Evolutionary conservation across 2,888 invertebrate species (phyloP).

Genomic region (Melipona beecheii): DNA sequence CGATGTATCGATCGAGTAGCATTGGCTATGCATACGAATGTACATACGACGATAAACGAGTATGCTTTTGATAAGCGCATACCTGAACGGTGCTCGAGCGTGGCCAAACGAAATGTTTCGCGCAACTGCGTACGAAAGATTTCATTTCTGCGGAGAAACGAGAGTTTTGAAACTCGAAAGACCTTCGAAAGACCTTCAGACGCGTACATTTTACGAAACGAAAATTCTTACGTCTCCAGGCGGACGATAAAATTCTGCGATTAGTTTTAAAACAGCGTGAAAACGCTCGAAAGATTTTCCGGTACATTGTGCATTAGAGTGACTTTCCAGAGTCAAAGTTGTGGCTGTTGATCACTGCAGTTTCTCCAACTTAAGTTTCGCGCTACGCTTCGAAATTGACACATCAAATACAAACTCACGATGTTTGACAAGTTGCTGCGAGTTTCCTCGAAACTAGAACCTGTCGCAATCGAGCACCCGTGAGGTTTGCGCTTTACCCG

Average conservation of each 20-base stretch:
- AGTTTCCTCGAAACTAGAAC: slow-evolving; percentile 9
- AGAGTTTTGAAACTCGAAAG: background rate
- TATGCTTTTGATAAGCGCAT: slow-evolving; percentile 28
- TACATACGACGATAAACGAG: slow-evolving; percentile 22
- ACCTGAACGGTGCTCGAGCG: slow-evolving; percentile 21
- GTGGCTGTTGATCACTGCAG: background rate
- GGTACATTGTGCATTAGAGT: background rate
- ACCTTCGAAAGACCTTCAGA: background rate
- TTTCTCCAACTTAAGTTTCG: slow-evolving; percentile 21
- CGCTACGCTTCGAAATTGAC: slow-evolving; percentile 19
- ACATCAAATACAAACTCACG: slow-evolving; percentile 36
- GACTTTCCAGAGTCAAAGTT: slow-evolving; percentile 2
- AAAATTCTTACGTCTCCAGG: slow-evolving; percentile 4
- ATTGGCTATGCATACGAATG: slow-evolving; percentile 37
- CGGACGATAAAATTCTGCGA: background rate
- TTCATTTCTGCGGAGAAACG: slow-evolving; percentile 5
- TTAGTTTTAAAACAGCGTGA: background rate
- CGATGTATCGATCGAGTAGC: slow-evolving; percentile 35
- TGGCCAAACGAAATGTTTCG: slow-evolving; percentile 26
- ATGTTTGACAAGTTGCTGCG: slow-evolving; percentile 36
- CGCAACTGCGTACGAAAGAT: slow-evolving; percentile 25
- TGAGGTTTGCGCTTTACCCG: background rate
- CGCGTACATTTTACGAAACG: background rate
- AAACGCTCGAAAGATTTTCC: background rate
- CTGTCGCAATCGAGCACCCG: slow-evolving; percentile 13